Conservation (phyloP, 2,888 invertebrate genomes). For the Dilophus febrilis region DNA sequence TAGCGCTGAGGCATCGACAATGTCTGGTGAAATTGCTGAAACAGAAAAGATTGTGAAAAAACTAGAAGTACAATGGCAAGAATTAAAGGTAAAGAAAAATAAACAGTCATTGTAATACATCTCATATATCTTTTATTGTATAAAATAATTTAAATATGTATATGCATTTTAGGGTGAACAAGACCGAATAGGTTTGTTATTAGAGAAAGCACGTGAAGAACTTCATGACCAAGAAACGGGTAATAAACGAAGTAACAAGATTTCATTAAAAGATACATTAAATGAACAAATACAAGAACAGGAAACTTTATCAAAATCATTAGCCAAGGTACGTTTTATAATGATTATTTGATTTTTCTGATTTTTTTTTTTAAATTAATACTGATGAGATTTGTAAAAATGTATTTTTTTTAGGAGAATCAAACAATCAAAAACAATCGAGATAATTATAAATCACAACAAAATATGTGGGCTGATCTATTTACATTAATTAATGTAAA, state of each 20-base stretch:
- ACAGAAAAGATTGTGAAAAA: constrained; percentile 11
- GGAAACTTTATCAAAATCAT: constrained; percentile 8
- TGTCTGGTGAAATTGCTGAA: constrained; percentile 11
- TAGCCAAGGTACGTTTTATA: constrained; percentile 9
- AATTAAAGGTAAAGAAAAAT: constrained; percentile 9
- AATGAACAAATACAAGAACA: constrained; percentile 12
- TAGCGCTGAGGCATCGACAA: constrained; percentile 10
- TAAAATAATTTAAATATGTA: neutral
- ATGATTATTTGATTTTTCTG: neutral
- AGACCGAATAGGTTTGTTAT: constrained; percentile 11
- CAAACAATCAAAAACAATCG: constrained; percentile 10
- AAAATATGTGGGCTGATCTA: constrained; percentile 12
- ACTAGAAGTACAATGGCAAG: constrained; percentile 12
- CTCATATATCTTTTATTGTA: neutral
- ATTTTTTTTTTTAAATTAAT: neutral
- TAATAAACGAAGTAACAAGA: neutral
- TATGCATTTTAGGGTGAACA: constrained; percentile 8
- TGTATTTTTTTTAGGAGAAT: constrained; percentile 10
- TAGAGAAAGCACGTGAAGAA: constrained; percentile 12
- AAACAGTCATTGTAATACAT: neutral
- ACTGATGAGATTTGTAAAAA: too few species aligned
- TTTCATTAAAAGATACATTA: constrained; percentile 12
- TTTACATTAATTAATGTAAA: constrained; percentile 12
- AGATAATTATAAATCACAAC: constrained; percentile 10
- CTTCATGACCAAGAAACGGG: constrained; percentile 4